A percentile compares a stretch with the other conserved stretches of the same genome.
Evolutionary conservation across 2,113 vertebrate species (phyloP).

Genomic region (Passer montanus): DNA sequence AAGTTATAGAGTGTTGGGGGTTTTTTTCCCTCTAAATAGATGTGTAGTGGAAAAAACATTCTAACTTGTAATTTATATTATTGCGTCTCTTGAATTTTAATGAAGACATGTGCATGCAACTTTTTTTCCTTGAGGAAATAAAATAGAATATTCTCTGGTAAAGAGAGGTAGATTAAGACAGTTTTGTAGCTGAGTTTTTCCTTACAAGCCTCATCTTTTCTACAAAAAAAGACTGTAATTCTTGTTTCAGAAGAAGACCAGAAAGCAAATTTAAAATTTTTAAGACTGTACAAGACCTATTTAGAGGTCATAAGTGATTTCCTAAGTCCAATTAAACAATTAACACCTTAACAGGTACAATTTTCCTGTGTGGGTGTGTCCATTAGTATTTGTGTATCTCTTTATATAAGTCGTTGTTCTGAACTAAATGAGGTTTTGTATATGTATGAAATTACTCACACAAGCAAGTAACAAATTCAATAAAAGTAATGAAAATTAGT

Average conservation of each 20-base stretch:
- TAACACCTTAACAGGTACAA: background rate
- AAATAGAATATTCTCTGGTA: background rate
- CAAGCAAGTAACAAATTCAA: background rate
- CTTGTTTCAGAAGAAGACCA: background rate
- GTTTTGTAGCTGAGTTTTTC: background rate
- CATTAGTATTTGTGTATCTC: background rate
- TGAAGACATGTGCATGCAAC: background rate
- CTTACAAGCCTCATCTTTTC: background rate
- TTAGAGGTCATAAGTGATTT: background rate
- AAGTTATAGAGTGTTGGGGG: background rate
- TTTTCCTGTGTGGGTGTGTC: background rate
- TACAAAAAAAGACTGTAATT: background rate
- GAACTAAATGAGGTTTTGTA: background rate
- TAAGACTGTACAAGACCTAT: background rate
- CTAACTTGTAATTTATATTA: background rate
- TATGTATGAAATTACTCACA: background rate
- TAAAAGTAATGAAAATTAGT: background rate
- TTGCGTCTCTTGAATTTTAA: background rate
- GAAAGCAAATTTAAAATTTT: background rate
- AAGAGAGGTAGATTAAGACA: background rate
- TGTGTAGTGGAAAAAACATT: background rate
- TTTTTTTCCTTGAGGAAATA: background rate
- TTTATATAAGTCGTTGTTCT: background rate
- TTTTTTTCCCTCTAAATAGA: constrained; percentile 1
- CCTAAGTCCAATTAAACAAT: background rate